These are phyloP conservation scores for Caenorhabditis sp. DNA, from an alignment of 2,888 invertebrate species.

Conservation along the genomic window DNA sequence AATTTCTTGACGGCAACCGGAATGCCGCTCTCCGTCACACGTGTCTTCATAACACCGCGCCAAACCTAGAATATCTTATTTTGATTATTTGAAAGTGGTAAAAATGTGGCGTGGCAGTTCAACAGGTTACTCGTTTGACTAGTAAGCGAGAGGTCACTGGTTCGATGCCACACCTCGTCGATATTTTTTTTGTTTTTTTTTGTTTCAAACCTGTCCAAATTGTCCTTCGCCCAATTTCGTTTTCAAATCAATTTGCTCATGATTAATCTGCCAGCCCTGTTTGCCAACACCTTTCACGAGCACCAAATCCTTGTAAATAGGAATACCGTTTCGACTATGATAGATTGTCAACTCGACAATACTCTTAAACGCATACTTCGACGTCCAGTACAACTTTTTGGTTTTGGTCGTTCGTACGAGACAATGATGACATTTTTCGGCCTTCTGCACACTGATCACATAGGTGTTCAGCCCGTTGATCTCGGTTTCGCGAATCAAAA, in stretches of 20 bases:
- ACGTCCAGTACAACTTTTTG: constrained; percentile 49
- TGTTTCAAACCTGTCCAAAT: constrained; percentile 33
- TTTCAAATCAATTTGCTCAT: constrained; percentile 40
- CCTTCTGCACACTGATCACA: constrained; percentile 36
- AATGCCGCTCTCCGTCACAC: not conserved
- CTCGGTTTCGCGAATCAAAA: constrained; percentile 45
- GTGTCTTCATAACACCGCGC: constrained; percentile 33
- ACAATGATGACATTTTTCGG: constrained; percentile 18
- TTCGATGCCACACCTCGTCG: no score
- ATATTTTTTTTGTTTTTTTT: no score
- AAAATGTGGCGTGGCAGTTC: no score
- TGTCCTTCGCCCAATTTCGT: constrained; percentile 44
- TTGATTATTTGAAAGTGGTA: no score
- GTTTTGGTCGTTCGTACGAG: constrained; percentile 46
- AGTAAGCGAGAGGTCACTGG: no score
- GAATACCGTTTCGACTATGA: constrained; percentile 30
- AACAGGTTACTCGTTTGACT: no score
- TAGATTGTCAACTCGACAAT: constrained; percentile 46
- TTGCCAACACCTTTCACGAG: constrained; percentile 21
- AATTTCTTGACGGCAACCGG: constrained; percentile 52
- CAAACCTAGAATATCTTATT: no score
- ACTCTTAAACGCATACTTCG: constrained; percentile 45
- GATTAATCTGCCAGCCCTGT: constrained; percentile 45
- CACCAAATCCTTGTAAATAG: constrained; percentile 21
- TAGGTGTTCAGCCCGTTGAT: constrained; percentile 22